Evolutionary conservation across 2,888 invertebrate genomes (phyloP), one percentile per base, ranked within the genome.

Genomic region (Drosophila picticornis): DNA sequence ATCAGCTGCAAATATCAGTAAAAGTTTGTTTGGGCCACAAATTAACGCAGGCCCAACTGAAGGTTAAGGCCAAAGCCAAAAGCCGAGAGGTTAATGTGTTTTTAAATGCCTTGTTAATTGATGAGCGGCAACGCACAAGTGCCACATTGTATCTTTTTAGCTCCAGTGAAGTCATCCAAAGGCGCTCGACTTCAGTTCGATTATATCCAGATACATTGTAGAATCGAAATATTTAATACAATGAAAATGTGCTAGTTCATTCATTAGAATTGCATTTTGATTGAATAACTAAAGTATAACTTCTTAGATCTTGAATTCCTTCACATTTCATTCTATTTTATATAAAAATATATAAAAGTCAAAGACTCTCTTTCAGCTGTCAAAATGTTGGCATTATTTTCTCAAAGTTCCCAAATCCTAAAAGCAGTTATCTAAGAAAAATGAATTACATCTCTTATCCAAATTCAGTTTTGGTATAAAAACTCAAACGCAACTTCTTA

Each of bases 81-180:
- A 16, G 34, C 34, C 13, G 34, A 34, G 60, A 63, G 90, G 88
- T 86, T 86, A 86, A 86, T 90, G 85, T 65, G 75, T 81, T 85
- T 86, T 85, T 81, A 88, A 90, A 85, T 88, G 65, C 75, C 62
- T 62, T 72, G 90, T 83, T 88, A 85, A 85, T 90, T 85, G 85
- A 58, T 62, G 53, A 61, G 73, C 83, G 77, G 71, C 65, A 25
- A 16, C 38, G 32, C 32, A 43, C 43, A 69, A 38, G 59, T 53
- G n/a, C 51, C 16, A 6, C 38, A 32, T 31, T 38, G 16, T 16
- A 22, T 19, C n/a, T 51, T 31, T 29, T 38, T 31, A 36, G 46
- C 31, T 16, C 11, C 32, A 22, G 25, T 46, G 13, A 46, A 25
- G 25, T 46, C 25, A 43, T 43, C 43, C 11, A 43, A 43, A 43